Evolutionary conservation across 2,888 invertebrate genomes (phyloP).

Genomic region (Carpatolechia fugitivella): DNA sequence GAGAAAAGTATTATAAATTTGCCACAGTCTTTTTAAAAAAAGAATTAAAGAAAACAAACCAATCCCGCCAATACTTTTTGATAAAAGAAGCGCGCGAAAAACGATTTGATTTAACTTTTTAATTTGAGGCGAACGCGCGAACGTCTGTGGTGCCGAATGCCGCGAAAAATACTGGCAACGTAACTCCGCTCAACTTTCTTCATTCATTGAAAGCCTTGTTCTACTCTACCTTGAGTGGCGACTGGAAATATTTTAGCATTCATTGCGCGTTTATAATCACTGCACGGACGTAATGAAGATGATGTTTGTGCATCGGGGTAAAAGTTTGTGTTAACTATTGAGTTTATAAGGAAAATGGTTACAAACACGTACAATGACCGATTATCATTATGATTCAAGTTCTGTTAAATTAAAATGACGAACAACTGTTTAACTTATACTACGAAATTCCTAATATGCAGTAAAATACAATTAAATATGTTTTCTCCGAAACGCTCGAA

Average conservation of each 20-base stretch:
- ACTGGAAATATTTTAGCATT: not conserved
- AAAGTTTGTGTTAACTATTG: too few relatives aligned
- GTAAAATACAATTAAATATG: too few relatives aligned
- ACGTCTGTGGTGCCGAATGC: constrained; percentile 20
- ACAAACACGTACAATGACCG: too few relatives aligned
- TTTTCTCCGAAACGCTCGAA: too few relatives aligned
- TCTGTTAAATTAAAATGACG: too few relatives aligned
- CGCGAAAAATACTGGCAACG: constrained; percentile 8
- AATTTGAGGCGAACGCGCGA: constrained; percentile 11
- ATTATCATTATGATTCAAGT: too few relatives aligned
- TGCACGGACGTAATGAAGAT: too few relatives aligned
- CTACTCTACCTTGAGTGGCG: not conserved
- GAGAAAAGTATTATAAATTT: too few relatives aligned
- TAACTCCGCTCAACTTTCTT: not conserved
- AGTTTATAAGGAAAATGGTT: too few relatives aligned
- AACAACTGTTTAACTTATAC: too few relatives aligned
- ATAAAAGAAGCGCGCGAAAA: not conserved
- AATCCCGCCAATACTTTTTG: not conserved
- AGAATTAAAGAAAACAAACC: not conserved
- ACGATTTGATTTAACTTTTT: not conserved
- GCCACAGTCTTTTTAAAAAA: not conserved
- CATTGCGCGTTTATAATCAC: not conserved
- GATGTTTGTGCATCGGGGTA: too few relatives aligned
- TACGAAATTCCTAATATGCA: too few relatives aligned
- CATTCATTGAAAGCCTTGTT: not conserved